Conservation (phyloP, 2,888 invertebrate species). For the Nasonovia ribisnigri region DNA sequence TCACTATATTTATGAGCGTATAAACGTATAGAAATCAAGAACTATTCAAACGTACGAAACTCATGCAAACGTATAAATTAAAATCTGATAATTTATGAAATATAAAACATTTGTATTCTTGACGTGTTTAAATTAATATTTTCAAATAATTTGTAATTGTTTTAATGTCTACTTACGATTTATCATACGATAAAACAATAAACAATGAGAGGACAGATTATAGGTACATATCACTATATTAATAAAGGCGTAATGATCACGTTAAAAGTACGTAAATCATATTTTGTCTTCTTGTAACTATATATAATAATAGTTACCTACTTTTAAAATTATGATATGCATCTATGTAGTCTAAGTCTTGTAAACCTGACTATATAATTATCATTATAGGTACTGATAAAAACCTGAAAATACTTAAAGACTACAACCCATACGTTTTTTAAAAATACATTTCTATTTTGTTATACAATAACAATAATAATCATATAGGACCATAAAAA, state of each 20-base stretch:
- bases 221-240: neutral
- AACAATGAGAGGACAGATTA: neutral
- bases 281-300: neutral
- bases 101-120: neutral
- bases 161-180: neutral
- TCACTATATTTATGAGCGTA: neutral
- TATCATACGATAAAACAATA: neutral
- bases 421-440: neutral
- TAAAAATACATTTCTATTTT: neutral
- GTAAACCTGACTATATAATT: neutral
- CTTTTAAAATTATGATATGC: neutral
- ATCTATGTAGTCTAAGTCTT: neutral
- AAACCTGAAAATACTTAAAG: neutral
- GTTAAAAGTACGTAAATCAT: conserved; percentile 1
- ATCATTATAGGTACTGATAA: conserved; percentile 7
- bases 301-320: neutral
- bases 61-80: neutral
- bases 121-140: neutral
- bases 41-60: neutral
- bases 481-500: neutral
- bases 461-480: neutral
- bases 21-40: neutral
- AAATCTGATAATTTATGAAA: neutral
- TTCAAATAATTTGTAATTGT: neutral
- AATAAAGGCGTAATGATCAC: neutral